Base-by-base conservation (phyloP, 2,113 vertebrate genomes). In the Stercorarius parasiticus region DNA sequence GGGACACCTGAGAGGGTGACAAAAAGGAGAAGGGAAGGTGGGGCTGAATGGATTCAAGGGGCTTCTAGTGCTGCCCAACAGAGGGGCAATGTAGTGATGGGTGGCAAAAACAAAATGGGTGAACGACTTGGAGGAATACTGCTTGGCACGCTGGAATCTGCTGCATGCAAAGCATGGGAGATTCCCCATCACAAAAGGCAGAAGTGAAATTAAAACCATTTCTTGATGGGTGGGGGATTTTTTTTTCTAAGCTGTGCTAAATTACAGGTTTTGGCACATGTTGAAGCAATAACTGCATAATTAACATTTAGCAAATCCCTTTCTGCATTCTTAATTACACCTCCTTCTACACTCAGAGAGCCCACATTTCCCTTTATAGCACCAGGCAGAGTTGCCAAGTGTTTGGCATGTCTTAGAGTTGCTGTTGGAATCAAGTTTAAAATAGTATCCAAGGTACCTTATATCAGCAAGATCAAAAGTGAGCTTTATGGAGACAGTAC, bases 281-380 rank as follows among this genome's bases (percentile, higher is more conserved):
- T 87, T 92, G 95, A 95, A 96, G 96, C 92, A 95, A 62, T 97
- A 96, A 91, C 90, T 93, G 83, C 72, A 79, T 96, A 98, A 97
- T 97, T 97, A 97, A 96, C 97, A 94, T 97, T 96, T 95, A 98
- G 91, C 93, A 97, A 97, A 96, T 97, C 97, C 88, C 94, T 95
- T 96, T 97, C 94, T 95, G 74, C 74, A 1, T 97, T 95, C 86
- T 97, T 97, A 97, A 97, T 97, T 97, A 96, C 71, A 95, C 89
- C 94, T 94, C 67, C 64, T 97, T 96, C 88, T 78, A 93, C 74
- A 95, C 79, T 78, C 88, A 69, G 72, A 88, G 88, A 95, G 65
- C 89, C 94, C 78, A 47, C 93, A 93, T 97, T 96, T 97, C 95
- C 96, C 96, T 95, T 97, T 97, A 98, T 87, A 95, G 95, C 93